Base-by-base conservation (phyloP, 1,140 invertebrate species). In the Aphaenogaster ashmeadi region DNA sequence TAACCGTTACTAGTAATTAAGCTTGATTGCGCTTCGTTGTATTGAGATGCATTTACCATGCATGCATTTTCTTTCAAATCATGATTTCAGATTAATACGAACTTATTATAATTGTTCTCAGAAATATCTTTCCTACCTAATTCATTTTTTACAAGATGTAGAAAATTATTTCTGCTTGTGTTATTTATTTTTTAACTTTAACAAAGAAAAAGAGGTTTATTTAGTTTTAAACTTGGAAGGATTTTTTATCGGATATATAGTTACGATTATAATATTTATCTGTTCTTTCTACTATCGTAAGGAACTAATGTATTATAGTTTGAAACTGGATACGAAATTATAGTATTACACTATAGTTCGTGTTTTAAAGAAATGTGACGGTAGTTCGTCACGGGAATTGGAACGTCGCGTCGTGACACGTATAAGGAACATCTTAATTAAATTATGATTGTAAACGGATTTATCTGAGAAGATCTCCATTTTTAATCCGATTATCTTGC, bases 371-470 rank as follows among this genome's bases (percentile, higher is more conserved):
- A 47, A 66, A 69, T 52, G 15, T 52, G 18, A 47, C 13, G 38
- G 0, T 13, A 72, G 27, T 36, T 18, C 27, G 79, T 83, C 67
- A 74, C 52, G 67, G 41, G 41, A 83, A 83, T 83, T 58, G 52
- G 36, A 83, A 72, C 52, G 27, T 72, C 54, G 21, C 52, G 27
- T 72, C 54, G 21, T 33, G 69, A 36, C 15, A 21, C 38, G n/a
- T 56, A 41, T 56, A 21, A 71, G 36, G 18, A 38, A 72, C 54
- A 33, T 84, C 69, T 84, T 74, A 84, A 84, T 84, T 74, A 72
- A 84, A 84, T 74, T 60, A 50, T 60, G 50, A 84, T 84, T 60
- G 54, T 74, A 74, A 84, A n/a, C 41, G 54, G n/a, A 62, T 84
- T 74, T 74, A 74, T 84, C 69, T 74, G 44, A 27, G 62, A 52